phyloP scores from a whole-genome alignment of 1,140 invertebrate species.

The Aleiodes sp. region DNA sequence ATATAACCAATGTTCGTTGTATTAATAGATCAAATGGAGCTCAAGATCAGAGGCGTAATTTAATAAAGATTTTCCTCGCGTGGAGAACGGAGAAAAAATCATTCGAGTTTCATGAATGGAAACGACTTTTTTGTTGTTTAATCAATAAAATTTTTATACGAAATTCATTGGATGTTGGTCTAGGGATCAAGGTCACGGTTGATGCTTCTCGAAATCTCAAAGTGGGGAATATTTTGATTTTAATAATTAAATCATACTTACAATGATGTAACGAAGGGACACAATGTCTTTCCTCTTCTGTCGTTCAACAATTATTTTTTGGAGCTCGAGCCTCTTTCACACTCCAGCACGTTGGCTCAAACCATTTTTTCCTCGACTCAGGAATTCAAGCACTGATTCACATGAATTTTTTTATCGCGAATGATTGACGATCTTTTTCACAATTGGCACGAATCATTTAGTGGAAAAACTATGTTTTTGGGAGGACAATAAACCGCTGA shows the following conservation, averaged over 20 bases:
- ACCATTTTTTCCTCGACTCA: too few species aligned
- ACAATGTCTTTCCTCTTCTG: neutral
- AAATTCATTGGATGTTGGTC: conserved; percentile 8
- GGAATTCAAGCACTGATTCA: too few species aligned
- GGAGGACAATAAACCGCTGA: neutral
- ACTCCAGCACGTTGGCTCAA: neutral
- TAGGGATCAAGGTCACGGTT: neutral
- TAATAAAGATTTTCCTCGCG: neutral
- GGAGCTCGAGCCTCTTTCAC: too few species aligned
- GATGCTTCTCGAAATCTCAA: too few species aligned
- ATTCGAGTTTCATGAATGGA: neutral
- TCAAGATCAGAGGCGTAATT: conserved; percentile 10
- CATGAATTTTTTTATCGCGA: too few species aligned
- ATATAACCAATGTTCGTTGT: neutral
- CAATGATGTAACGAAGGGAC: conserved; percentile 21
- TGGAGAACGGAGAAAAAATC: too few species aligned
- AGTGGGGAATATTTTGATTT: neutral
- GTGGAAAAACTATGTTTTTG: neutral
- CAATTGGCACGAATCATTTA: neutral
- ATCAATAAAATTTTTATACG: too few species aligned
- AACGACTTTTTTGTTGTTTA: neutral
- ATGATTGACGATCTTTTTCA: neutral
- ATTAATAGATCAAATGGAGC: conserved; percentile 7
- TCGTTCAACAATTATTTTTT: neutral
- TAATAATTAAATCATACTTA: conserved; percentile 1